Percentiles rank a stretch among this genome's conserved stretches.
Conservation (phyloP, 2,797 vertebrate species). For the Atherinosoma microstoma region DNA sequence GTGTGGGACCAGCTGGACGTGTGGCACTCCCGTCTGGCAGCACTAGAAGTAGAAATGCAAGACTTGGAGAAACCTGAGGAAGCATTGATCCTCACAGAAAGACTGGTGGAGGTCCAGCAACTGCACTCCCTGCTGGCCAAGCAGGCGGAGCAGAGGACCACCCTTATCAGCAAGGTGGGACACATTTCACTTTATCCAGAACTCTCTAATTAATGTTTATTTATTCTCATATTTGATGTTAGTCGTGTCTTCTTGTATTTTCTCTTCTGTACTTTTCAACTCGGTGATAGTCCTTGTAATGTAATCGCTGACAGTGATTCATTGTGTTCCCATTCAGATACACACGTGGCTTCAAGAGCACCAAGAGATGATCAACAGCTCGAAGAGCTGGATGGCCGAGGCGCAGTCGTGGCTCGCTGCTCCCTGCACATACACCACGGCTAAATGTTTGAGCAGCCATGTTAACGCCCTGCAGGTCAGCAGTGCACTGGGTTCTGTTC, state of each 20-base stretch:
- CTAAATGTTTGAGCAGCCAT: constrained; percentile 85
- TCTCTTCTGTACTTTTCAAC: neutral
- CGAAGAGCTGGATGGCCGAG: constrained; percentile 87
- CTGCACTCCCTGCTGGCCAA: constrained; percentile 87
- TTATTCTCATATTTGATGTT: too few relatives aligned
- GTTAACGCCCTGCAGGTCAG: constrained; percentile 86
- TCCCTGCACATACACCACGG: constrained; percentile 82
- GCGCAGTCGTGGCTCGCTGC: constrained; percentile 84
- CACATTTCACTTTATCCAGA: neutral
- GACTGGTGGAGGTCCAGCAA: constrained; percentile 85
- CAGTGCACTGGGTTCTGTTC: neutral
- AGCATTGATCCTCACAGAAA: constrained; percentile 84
- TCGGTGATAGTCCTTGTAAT: neutral
- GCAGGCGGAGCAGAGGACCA: constrained; percentile 88
- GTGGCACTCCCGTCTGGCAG: constrained; percentile 89
- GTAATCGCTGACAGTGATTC: neutral
- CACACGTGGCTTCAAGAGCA: constrained; percentile 88
- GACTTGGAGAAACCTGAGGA: constrained; percentile 88
- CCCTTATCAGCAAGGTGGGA: constrained; percentile 90
- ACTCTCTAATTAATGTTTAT: neutral
- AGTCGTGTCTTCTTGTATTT: neutral
- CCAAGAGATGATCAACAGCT: constrained; percentile 88
- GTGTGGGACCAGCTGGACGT: constrained; percentile 91
- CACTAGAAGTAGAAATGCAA: constrained; percentile 89
- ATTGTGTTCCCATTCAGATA: constrained; percentile 77